phyloP scores from a whole-genome alignment of 1,140 invertebrate genomes.

The Asbolus verrucosus region DNA sequence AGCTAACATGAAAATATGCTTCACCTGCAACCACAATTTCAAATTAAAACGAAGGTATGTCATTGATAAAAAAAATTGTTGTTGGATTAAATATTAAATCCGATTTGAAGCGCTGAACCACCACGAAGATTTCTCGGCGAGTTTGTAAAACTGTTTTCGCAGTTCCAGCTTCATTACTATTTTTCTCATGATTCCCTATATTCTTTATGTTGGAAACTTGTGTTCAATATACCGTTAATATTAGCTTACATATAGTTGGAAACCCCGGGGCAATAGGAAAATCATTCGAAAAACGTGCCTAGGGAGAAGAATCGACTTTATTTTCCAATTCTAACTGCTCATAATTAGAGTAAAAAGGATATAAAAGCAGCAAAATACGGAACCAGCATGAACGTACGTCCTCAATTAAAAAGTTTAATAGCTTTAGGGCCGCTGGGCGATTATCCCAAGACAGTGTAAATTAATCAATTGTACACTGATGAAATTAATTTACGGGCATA shows the following conservation, averaged over 20 bases:
- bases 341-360: too few species aligned
- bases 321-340: too few species aligned
- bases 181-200: not conserved
- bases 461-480: slow-evolving; percentile 15
- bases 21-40: too few species aligned
- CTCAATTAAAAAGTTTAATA: not conserved
- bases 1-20: too few species aligned
- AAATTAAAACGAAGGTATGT: too few species aligned
- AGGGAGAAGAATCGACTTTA: not conserved
- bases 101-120: too few species aligned
- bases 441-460: slow-evolving; percentile 28
- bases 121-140: not conserved
- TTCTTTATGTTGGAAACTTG: slow-evolving; percentile 16
- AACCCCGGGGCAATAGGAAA: not conserved
- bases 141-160: slow-evolving; percentile 12
- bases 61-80: too few species aligned
- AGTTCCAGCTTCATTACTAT: slow-evolving; percentile 27
- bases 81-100: too few species aligned
- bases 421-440: not conserved
- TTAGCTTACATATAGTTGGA: slow-evolving; percentile 6
- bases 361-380: too few species aligned
- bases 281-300: slow-evolving; percentile 21
- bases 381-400: too few species aligned
- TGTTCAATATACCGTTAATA: slow-evolving; percentile 28
- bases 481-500: slow-evolving; percentile 33